Percentiles rank a stretch among this genome's conserved stretches.
Evolutionary conservation across 2,888 invertebrate species (phyloP).

Genomic region (Polyploca ridens): DNA sequence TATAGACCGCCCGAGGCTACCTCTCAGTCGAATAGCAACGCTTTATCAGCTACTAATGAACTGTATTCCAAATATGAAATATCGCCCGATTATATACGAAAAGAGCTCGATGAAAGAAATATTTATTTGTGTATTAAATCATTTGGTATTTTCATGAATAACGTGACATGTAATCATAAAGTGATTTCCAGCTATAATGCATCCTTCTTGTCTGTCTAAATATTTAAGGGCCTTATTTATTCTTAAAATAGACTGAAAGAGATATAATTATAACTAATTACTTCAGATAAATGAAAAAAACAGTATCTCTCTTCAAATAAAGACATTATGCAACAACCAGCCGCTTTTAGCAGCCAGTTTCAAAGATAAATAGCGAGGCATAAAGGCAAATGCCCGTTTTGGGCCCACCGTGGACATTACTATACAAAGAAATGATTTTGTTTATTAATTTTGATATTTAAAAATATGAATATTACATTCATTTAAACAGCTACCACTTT

Average conservation of each 20-base stretch:
- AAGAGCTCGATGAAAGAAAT: neutral
- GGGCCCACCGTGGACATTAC: no score
- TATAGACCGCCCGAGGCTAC: slow-evolving; percentile 19
- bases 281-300: neutral
- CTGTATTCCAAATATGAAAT: slow-evolving; percentile 18
- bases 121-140: neutral
- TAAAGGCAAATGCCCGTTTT: no score
- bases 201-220: no score
- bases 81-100: neutral
- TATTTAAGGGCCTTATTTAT: no score
- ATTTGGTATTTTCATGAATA: neutral
- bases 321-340: slow-evolving; percentile 25
- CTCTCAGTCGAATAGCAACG: slow-evolving; percentile 19
- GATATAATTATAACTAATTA: no score
- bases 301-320: slow-evolving; percentile 16
- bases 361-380: slow-evolving; percentile 27
- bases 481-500: no score
- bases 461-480: no score
- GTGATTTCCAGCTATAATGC: no score
- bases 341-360: slow-evolving; percentile 7
- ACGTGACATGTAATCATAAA: neutral
- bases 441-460: no score
- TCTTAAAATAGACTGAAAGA: neutral
- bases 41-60: slow-evolving; percentile 38
- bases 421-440: no score